Conservation (phyloP, 2,113 vertebrate species). For the Hydrolagus affinis region DNA sequence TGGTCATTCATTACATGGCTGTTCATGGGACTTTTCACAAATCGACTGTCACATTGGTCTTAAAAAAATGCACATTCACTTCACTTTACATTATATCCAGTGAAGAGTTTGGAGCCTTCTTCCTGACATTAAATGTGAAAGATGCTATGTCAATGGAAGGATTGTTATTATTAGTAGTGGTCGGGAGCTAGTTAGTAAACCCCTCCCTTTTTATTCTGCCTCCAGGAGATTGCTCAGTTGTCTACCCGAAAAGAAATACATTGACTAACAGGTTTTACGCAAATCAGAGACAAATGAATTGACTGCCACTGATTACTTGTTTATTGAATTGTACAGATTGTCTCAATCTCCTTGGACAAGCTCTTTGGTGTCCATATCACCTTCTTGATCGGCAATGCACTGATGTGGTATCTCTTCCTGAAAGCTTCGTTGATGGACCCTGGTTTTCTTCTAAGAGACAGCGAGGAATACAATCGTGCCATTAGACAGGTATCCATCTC, state of each 20-base stretch:
- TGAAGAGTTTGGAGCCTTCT: too few relatives aligned
- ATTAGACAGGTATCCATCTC: conserved; percentile 36
- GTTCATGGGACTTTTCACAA: too few relatives aligned
- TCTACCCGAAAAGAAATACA: background rate
- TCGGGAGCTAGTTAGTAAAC: too few relatives aligned
- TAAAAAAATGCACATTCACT: too few relatives aligned
- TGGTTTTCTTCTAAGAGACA: conserved; percentile 38
- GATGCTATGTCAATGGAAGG: too few relatives aligned
- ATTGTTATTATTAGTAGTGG: too few relatives aligned
- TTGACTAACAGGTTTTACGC: background rate
- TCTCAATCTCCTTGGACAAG: conserved; percentile 37
- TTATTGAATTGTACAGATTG: conserved; percentile 35
- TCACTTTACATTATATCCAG: too few relatives aligned
- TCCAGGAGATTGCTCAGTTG: background rate
- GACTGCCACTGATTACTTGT: conserved; percentile 25
- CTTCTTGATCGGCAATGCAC: conserved; percentile 38
- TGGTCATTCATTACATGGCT: too few relatives aligned
- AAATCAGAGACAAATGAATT: conserved; percentile 3
- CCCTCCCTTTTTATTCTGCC: background rate
- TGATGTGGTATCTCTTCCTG: conserved; percentile 43
- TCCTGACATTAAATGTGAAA: too few relatives aligned
- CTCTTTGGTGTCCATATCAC: conserved; percentile 30
- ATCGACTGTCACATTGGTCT: too few relatives aligned
- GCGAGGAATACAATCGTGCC: conserved; percentile 38
- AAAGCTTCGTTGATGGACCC: conserved; percentile 43